phyloP scores from a whole-genome alignment of 2,113 vertebrate genomes.

The Desmodus rotundus region DNA sequence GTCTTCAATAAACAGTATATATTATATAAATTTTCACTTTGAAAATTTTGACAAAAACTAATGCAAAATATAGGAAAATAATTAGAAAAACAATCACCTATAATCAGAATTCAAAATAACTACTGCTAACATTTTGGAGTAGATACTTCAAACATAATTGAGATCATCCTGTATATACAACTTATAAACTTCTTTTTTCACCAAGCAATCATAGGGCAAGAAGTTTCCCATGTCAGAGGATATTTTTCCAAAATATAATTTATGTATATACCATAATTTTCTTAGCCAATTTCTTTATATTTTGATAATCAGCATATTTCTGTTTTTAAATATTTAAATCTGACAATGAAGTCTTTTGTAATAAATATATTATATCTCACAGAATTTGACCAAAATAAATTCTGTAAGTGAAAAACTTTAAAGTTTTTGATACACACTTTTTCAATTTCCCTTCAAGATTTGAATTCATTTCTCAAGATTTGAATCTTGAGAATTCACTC shows the following conservation, averaged over 20 bases:
- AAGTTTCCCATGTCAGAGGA: not conserved
- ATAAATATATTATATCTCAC: not conserved
- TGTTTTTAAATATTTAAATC: slow-evolving; percentile 21
- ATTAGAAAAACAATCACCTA: not conserved
- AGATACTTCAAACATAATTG: not conserved
- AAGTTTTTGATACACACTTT: not conserved
- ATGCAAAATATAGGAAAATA: not conserved
- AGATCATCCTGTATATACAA: not conserved
- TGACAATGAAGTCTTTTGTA: not conserved
- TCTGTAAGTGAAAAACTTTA: not conserved
- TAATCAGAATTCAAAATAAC: not conserved
- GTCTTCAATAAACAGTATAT: not conserved
- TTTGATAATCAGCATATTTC: slow-evolving; percentile 19
- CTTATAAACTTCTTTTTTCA: not conserved
- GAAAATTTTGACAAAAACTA: not conserved
- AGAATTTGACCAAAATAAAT: not conserved
- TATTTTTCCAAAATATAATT: slow-evolving; percentile 17
- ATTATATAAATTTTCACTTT: not conserved
- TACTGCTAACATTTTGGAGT: not conserved
- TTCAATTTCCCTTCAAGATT: not conserved
- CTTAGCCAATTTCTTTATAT: not conserved
- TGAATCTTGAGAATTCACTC: too few relatives aligned
- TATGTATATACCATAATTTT: not conserved
- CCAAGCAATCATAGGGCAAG: not conserved
- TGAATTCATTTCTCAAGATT: too few relatives aligned